Percentiles rank a stretch among this genome's conserved stretches.
phyloP scores from a whole-genome alignment of 2,113 vertebrate species.

The Butorides virescens region DNA sequence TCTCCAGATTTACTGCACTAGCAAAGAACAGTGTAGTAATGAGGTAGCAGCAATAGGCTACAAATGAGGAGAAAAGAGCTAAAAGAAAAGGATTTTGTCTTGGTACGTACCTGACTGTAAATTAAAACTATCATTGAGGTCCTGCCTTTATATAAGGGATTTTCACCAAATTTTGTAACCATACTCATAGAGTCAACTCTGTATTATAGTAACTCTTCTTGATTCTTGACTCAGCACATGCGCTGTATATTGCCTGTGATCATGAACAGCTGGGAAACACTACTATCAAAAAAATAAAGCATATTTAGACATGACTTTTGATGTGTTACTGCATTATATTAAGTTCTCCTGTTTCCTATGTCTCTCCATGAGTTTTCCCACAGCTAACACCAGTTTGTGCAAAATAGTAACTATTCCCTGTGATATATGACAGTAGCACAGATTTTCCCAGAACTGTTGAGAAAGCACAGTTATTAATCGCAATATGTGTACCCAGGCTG shows the following conservation, averaged over 20 bases:
- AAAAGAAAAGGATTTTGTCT: neutral
- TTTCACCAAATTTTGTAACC: neutral
- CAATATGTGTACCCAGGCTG: neutral
- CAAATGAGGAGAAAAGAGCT: neutral
- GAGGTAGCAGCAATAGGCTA: neutral
- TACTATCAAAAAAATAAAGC: neutral
- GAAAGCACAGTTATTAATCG: neutral
- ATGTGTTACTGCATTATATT: neutral
- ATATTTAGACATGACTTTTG: neutral
- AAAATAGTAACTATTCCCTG: neutral
- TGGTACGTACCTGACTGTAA: neutral
- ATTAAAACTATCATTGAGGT: neutral
- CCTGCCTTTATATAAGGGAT: neutral
- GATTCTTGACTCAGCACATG: neutral
- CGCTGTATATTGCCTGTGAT: neutral
- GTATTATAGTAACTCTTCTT: neutral
- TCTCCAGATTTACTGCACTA: slow-evolving; percentile 49
- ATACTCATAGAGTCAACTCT: neutral
- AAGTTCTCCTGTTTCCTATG: neutral
- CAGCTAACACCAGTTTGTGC: neutral
- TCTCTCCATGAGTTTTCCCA: neutral
- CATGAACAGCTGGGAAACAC: neutral
- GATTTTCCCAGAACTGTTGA: neutral
- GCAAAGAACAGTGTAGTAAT: slow-evolving; percentile 18
- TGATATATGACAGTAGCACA: neutral